Conservation (phyloP, 2,888 invertebrate genomes). For the Ichneumoninae sp. region DNA sequence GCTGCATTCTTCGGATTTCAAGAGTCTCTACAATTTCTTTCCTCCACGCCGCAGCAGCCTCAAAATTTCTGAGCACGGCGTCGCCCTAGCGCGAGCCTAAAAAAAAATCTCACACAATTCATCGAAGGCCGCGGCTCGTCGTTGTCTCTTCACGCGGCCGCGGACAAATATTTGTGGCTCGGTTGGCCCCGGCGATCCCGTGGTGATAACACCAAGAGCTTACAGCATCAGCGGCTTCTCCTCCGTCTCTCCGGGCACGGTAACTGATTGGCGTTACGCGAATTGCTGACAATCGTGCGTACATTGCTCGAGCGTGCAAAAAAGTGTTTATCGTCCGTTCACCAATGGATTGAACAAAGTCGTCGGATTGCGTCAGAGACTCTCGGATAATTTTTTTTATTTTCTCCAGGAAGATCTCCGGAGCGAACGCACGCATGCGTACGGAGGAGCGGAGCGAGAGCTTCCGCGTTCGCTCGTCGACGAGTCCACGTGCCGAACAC, state of each 20-base stretch:
- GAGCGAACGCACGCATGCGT: not conserved
- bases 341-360: constrained; percentile 68
- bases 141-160: constrained; percentile 44
- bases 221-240: constrained; percentile 5
- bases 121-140: not conserved
- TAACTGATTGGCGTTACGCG: constrained; percentile 55
- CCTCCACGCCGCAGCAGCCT: not conserved
- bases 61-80: not conserved
- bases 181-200: not conserved
- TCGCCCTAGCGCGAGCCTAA: not conserved
- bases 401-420: too few relatives aligned
- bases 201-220: constrained; percentile 18
- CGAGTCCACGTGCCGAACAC: constrained; percentile 5
- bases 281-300: constrained; percentile 50
- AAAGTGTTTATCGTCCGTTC: constrained; percentile 63
- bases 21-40: not conserved
- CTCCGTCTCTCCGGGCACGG: constrained; percentile 11
- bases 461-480: constrained; percentile 29
- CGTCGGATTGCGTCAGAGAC: constrained; percentile 58
- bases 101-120: not conserved
- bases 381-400: not conserved
- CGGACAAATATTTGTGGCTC: constrained; percentile 62
- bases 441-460: constrained; percentile 18
- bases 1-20: not conserved
- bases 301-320: constrained; percentile 44